phyloP scores from a whole-genome alignment of 2,888 invertebrate species.

The Eumerus sabulonum region DNA sequence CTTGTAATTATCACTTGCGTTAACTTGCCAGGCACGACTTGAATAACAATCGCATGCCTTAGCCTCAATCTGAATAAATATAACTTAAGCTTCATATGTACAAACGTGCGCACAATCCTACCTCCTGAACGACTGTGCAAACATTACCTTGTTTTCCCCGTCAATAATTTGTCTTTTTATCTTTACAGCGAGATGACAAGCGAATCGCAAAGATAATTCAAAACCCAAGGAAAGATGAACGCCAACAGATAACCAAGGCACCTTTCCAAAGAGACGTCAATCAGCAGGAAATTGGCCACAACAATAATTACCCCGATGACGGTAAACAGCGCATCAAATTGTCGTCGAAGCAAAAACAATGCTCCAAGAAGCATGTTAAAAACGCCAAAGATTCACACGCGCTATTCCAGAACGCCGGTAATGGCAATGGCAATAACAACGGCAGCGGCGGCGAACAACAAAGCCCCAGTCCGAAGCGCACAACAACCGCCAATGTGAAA shows the following conservation, averaged over 20 bases:
- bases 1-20: conserved; percentile 49
- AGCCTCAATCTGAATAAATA: conserved; percentile 57
- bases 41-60: conserved; percentile 50
- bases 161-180: conserved; percentile 25
- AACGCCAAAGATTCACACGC: conserved; percentile 52
- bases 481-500: conserved; percentile 19
- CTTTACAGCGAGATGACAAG: conserved; percentile 51
- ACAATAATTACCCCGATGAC: conserved; percentile 39
- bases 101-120: conserved; percentile 22
- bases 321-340: conserved; percentile 41
- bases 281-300: conserved; percentile 29
- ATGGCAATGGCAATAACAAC: background rate
- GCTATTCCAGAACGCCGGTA: conserved; percentile 21
- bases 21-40: conserved; percentile 57
- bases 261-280: conserved; percentile 51
- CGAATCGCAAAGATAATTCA: conserved; percentile 53
- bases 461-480: conserved; percentile 12
- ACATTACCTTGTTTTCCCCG: conserved; percentile 19
- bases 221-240: conserved; percentile 33
- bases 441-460: conserved; percentile 40
- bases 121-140: too few species aligned
- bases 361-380: conserved; percentile 45
- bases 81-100: conserved; percentile 21
- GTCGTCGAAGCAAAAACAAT: conserved; percentile 42
- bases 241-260: conserved; percentile 23